Base-by-base conservation (phyloP, 2,113 vertebrate species). In the Miniopterus natalensis region DNA sequence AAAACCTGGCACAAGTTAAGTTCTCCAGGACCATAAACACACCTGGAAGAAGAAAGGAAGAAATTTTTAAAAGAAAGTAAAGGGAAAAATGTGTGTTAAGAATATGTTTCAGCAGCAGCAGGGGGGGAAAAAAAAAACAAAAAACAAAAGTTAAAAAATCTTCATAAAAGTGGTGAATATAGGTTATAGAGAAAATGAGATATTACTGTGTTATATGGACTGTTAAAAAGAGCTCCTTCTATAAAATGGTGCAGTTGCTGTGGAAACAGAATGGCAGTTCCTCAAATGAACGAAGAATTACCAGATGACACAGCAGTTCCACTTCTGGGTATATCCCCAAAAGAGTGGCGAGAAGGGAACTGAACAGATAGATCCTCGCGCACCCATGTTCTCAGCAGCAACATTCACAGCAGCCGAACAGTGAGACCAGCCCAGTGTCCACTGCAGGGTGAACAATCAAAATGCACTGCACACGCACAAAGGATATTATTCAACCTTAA, bases 371-470 rank as follows among this genome's bases (percentile, higher is more conserved):
- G 14, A 36, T 27, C 55, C 14, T 2, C 31, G 53, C 18, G 27
- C 2, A 55, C 4, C 27, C 8, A 2, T 1, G 3, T 20, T 53
- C 45, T 10, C 0, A 51, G 12, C 8, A 42, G 27, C 61, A 55
- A 17, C 59, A 31, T 47, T 75, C n/a, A 49, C 45, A 8, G 23
- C 0, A 81, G 42, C 13, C 53, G 15, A n/a, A 49, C 63, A 27
- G 80, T 2, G 0, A 57, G 51, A 75, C 59, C 9, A 55, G 81
- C 40, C 61, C 15, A 63, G 3, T 5, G 21, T 17, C 15, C 20
- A 42, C 5, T 23, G n/a, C 15, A 15, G 36, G 25, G 27, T 45
- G 15, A 79, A 29, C 36, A 57, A 45, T 13, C 1, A n/a, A 55
- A 88, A 13, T 23, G 18, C 5, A 20, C 3, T 4, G 4, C 2